Evolutionary conservation across 2,113 vertebrate genomes (phyloP), one percentile per base, ranked within the genome.

Genomic region (Machaerirhynchus nigripectus): DNA sequence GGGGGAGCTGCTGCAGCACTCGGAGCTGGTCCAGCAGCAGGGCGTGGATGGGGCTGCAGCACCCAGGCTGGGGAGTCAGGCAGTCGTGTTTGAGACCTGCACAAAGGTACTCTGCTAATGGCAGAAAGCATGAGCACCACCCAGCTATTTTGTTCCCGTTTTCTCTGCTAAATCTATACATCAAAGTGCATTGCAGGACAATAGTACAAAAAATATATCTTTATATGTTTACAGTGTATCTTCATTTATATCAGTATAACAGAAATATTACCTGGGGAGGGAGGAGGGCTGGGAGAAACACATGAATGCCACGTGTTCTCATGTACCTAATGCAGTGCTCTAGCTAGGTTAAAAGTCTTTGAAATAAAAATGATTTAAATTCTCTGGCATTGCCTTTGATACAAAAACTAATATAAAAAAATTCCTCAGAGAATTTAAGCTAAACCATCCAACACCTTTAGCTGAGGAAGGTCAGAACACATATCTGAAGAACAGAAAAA

Each of bases 1-100:
- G 28, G 6, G 23, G 0, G 1, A 0, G 24, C 37, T 49, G 18
- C 5, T 28, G 59, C 67, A 73, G 77, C 39, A 3, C 20, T 16
- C 2, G 9, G 57, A 31, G 52, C 39, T 77, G 68, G 9, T 23
- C 67, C 67, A 76, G 69, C 28, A 65, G 47, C 44, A 39, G 30
- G 42, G 3, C 39, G 57, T n/a, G 59, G 39, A 3, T 28, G n/a
- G 39, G 10, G 15, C 4, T n/a, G 30, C 30, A 40, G 33, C 14
- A 9, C 19, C n/a, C 9, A 7, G 37, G 30, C 39, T 35, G 56
- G 30, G 26, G 15, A 10, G 12, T 6, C 55, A 33, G 52, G 37
- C 56, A 83, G 31, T 1, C 10, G 4, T 3, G 17, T 18, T 37
- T 7, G 9, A 85, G 78, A 68, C 10, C 61, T 71, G 42, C 21